These are phyloP conservation scores for Sebastes baramenuke DNA, from an alignment of 2,797 vertebrate genomes.

Conservation along the genomic window DNA sequence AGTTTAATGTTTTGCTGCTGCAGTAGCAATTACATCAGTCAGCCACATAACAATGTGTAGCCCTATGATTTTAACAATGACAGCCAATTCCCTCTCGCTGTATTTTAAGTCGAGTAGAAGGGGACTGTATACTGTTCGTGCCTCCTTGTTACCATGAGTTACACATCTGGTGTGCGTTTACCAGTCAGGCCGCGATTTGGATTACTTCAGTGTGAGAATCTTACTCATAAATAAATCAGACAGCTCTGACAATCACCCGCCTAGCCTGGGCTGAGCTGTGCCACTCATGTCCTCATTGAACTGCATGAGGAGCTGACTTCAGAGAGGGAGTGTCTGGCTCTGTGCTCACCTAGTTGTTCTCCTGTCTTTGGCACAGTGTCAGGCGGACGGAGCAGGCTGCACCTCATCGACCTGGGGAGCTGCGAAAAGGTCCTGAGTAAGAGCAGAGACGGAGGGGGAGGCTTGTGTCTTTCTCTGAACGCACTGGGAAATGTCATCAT, in stretches of 20 bases:
- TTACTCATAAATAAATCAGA: conserved; percentile 70
- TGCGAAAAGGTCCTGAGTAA: conserved; percentile 92
- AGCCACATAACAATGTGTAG: conserved; percentile 19
- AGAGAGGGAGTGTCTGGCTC: conserved; percentile 47
- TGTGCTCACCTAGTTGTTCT: conserved; percentile 52
- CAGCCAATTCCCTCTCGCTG: conserved; percentile 11
- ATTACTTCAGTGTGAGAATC: conserved; percentile 52
- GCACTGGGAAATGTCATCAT: conserved; percentile 96
- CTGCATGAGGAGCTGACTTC: conserved; percentile 36
- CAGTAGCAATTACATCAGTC: conserved; percentile 45
- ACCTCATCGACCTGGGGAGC: conserved; percentile 97
- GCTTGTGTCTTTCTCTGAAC: conserved; percentile 91
- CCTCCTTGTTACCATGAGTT: conserved; percentile 31
- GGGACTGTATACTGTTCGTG: background rate
- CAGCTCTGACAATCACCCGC: conserved; percentile 29
- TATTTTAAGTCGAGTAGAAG: conserved; percentile 29
- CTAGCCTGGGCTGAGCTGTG: conserved; percentile 30
- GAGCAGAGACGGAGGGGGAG: conserved; percentile 89
- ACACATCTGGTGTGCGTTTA: conserved; percentile 45
- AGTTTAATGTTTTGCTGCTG: conserved; percentile 38
- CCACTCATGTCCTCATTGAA: conserved; percentile 35
- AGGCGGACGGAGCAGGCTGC: conserved; percentile 94
- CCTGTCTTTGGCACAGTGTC: conserved; percentile 86
- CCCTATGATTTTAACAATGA: conserved; percentile 13
- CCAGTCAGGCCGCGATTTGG: conserved; percentile 55